Evolutionary conservation across 2,113 vertebrate genomes (phyloP), one percentile per base, ranked within the genome.

Genomic region (Syngnathus typhle): DNA sequence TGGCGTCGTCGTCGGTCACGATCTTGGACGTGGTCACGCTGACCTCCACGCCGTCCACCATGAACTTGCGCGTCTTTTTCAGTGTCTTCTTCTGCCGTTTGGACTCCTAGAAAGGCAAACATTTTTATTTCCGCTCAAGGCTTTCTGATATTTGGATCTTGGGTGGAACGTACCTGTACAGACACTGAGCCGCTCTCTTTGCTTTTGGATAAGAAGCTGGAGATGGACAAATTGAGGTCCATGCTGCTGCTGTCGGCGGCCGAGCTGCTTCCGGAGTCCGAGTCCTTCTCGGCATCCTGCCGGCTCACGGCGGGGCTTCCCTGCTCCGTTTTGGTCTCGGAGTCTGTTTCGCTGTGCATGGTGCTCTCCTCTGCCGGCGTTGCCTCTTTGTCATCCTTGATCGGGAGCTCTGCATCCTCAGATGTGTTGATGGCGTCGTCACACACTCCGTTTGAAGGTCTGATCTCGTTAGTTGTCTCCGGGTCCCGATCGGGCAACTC

Each of bases 1-100:
- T 98, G 16, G 92, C 91, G 82, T 99, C 96, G 77, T 93, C 97
- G 65, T 99, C 96, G 0, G 95, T 95, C 77, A 99, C 93, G 77
- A 99, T 99, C 91, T 98, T 99, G 18, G 96, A 98, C 0, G 97
- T 99, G 0, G 97, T 99, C 72, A 99, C 97, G 60, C 95, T 99
- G 73, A 99, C 97, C 91, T 99, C 96, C 74, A 99, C 95, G 21
- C 96, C 97, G 77, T 99, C 97, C 71, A 99, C 95, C 65, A 98
- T 93, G 88, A 99, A 99, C 83, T 98, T 99, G 1, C 97, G 92
- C 8, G 97, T 99, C 88, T 98, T 98, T 89, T 99, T 99, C 82
- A 99, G 85, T 0, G 96, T 99, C 87, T 99, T 99, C 86, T 98
- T 99, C 84, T 98, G 95, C 65, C 94, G 92, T 88, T 87, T 95